phyloP scores from a whole-genome alignment of 1,140 invertebrate genomes.

The Rhizoglyphus robini region DNA sequence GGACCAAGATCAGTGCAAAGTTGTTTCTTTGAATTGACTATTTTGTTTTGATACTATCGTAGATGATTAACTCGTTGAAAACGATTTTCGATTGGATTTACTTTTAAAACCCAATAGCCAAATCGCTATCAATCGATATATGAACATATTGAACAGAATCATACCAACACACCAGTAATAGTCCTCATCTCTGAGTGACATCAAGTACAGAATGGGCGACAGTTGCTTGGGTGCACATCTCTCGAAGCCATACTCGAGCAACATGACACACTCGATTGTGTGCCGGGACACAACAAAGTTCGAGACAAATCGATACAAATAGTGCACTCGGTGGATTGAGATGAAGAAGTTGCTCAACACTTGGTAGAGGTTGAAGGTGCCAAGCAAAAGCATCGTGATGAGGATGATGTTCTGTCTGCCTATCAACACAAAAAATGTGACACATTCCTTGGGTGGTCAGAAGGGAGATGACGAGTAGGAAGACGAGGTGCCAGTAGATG shows the following conservation, averaged over 20 bases:
- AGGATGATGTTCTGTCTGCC: neutral
- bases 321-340: neutral
- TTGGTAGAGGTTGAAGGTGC: neutral
- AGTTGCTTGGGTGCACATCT: neutral
- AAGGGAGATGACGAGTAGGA: neutral
- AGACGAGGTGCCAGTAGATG: neutral
- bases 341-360: neutral
- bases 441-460: neutral
- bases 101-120: neutral
- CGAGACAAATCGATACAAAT: neutral
- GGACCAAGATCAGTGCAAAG: neutral
- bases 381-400: neutral
- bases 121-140: neutral
- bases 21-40: neutral
- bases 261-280: neutral
- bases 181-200: neutral
- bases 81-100: neutral
- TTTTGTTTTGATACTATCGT: neutral
- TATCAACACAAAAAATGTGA: neutral
- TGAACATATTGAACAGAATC: neutral
- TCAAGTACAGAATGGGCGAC: neutral
- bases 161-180: neutral
- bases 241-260: slow-evolving; percentile 7
- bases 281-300: neutral
- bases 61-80: neutral